A percentile compares a stretch with the other conserved stretches of the same genome.
Conservation (phyloP, 2,888 invertebrate species). For the Nemotelus pantherinus region DNA sequence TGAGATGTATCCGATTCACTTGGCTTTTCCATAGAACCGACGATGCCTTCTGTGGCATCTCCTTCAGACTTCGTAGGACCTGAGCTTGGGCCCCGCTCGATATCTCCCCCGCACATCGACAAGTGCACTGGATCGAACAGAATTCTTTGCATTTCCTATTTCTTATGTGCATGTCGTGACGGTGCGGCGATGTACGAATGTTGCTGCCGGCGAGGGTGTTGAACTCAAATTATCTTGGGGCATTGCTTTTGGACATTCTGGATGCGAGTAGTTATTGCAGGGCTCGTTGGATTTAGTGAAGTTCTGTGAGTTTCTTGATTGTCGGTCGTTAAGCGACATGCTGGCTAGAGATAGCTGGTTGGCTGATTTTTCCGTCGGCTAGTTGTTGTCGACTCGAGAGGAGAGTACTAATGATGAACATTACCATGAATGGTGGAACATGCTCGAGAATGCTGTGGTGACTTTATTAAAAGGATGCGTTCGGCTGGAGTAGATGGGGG, state of each 20-base stretch:
- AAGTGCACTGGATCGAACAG: conserved; percentile 18
- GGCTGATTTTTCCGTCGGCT: not conserved
- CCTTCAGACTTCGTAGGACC: not conserved
- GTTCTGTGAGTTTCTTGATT: not conserved
- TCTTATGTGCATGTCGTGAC: conserved; percentile 17
- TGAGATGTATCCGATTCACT: no score
- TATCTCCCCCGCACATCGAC: not conserved
- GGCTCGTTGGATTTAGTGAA: not conserved
- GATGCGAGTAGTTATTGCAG: not conserved
- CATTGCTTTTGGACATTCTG: conserved; percentile 8
- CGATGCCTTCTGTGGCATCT: conserved; percentile 12
- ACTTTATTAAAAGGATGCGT: conserved; percentile 11
- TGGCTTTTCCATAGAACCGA: no score
- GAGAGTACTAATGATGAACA: conserved; percentile 19
- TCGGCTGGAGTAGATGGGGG: not conserved
- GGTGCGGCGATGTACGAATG: not conserved
- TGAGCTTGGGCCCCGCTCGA: not conserved
- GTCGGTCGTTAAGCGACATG: conserved; percentile 14
- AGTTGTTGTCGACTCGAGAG: not conserved
- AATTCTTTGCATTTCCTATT: conserved; percentile 19
- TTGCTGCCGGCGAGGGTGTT: conserved; percentile 7
- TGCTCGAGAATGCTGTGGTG: conserved; percentile 20
- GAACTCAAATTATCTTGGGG: conserved; percentile 17
- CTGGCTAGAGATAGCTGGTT: not conserved
- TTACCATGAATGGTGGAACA: not conserved